phyloP scores from a whole-genome alignment of 2,797 vertebrate species.

The Enteromius mattozi region DNA sequence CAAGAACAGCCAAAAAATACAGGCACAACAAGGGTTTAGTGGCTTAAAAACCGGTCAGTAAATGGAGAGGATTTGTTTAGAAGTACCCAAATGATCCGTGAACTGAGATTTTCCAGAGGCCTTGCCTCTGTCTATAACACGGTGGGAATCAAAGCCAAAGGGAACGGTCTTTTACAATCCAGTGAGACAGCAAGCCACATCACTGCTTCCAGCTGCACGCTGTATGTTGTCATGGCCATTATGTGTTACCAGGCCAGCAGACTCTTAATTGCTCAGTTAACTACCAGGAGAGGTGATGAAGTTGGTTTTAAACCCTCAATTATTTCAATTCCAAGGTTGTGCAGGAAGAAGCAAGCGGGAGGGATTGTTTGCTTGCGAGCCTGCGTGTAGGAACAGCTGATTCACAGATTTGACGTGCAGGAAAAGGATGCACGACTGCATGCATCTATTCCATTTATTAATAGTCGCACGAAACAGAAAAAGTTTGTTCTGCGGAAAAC shows the following conservation, averaged over 20 bases:
- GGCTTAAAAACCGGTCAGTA: slow-evolving; percentile 59
- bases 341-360: slow-evolving; percentile 48
- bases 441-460: neutral
- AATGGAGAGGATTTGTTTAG: slow-evolving; percentile 64
- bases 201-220: slow-evolving; percentile 53
- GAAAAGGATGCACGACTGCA: slow-evolving; percentile 32
- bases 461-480: slow-evolving; percentile 31
- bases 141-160: slow-evolving; percentile 59
- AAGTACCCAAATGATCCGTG: slow-evolving; percentile 64
- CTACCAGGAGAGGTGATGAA: slow-evolving; percentile 51
- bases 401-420: slow-evolving; percentile 51
- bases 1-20: slow-evolving; percentile 53
- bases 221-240: slow-evolving; percentile 47
- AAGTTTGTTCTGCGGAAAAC: slow-evolving; percentile 39
- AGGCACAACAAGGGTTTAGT: slow-evolving; percentile 60
- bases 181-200: slow-evolving; percentile 57
- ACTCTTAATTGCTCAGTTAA: slow-evolving; percentile 41
- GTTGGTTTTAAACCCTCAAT: slow-evolving; percentile 63
- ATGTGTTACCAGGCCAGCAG: slow-evolving; percentile 38
- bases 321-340: slow-evolving; percentile 56
- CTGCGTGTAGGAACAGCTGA: slow-evolving; percentile 42
- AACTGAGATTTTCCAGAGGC: slow-evolving; percentile 65
- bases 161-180: slow-evolving; percentile 60
- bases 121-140: slow-evolving; percentile 47
- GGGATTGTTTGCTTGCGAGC: slow-evolving; percentile 39